Evolutionary conservation across 1,140 invertebrate species (phyloP), one percentile per base, ranked within the genome.

Genomic region (Eciton burchellii): DNA sequence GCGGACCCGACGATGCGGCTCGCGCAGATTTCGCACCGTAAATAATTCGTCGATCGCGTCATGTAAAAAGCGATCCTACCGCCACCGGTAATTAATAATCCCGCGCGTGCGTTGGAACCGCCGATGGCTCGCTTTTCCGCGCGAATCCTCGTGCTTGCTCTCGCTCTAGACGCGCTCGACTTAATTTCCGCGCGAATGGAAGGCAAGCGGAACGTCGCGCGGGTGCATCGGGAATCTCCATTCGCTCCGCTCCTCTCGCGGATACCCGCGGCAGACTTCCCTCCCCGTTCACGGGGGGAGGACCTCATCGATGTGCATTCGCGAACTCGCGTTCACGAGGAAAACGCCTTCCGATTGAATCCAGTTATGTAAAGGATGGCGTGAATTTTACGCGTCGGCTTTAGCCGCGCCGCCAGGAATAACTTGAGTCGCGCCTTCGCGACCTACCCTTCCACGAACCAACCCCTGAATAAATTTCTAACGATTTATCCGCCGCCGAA

Each of bases 321-420:
- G 84, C 59, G 52, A 71, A 84, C 52, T 60, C 68, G 65, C 71
- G 71, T 73, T 70, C 85, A 60, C 72, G 77, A 77, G 77, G 81
- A 86, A 86, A 89, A 86, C 87, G 84, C 76, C 88, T 88, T 89
- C 72, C 86, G 85, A 91, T 89, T 84, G 86, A 90, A 89, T 89
- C 74, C 82, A 86, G 81, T 90, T 89, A 89, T 90, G 89, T 82
- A 91, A 90, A 90, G 62, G 84, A 87, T 81, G 74, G 35, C 47
- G 59, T 57, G 87, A 85, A 86, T 87, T 88, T 87, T 87, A 81
- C 83, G 62, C 65, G 77, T 47, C 63, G 79, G 82, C 72, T 84
- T 86, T 84, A 81, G 65, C 56, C 76, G 47, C n/a, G 71, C 21
- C 68, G 60, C 49, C 59, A 54, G 65, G 77, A 86, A 88, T 88